Conservation (phyloP, 2,888 invertebrate genomes). For the Camponotus fellah region DNA sequence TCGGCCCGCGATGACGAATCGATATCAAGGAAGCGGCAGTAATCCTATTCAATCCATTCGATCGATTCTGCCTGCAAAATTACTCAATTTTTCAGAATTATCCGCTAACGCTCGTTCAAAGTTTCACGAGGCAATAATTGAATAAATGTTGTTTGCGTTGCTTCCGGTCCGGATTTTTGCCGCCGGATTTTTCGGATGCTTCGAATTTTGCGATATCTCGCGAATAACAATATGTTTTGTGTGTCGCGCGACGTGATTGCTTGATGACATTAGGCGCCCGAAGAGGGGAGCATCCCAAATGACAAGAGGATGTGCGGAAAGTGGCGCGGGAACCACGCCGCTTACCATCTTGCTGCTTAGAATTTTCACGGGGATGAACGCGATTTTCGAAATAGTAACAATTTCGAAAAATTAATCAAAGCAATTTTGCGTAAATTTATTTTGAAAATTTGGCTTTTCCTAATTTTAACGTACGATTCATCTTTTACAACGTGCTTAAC, state of each 20-base stretch:
- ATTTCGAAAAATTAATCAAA: background rate
- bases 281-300: constrained; percentile 79
- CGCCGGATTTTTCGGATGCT: background rate
- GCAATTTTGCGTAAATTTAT: background rate
- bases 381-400: background rate
- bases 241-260: constrained; percentile 63
- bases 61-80: background rate
- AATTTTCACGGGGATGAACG: constrained; percentile 47
- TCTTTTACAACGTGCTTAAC: background rate
- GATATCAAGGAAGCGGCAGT: background rate
- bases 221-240: constrained; percentile 62
- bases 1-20: background rate
- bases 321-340: constrained; percentile 83
- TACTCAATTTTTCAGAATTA: background rate
- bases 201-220: constrained; percentile 15
- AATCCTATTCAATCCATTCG: background rate
- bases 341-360: constrained; percentile 68
- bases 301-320: constrained; percentile 84
- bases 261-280: constrained; percentile 69
- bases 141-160: background rate
- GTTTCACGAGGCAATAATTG: background rate
- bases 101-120: background rate
- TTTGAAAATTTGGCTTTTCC: background rate
- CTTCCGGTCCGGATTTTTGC: background rate
- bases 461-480: background rate